phyloP scores from a whole-genome alignment of 2,888 invertebrate genomes.

The Sclerodermus sp. region DNA sequence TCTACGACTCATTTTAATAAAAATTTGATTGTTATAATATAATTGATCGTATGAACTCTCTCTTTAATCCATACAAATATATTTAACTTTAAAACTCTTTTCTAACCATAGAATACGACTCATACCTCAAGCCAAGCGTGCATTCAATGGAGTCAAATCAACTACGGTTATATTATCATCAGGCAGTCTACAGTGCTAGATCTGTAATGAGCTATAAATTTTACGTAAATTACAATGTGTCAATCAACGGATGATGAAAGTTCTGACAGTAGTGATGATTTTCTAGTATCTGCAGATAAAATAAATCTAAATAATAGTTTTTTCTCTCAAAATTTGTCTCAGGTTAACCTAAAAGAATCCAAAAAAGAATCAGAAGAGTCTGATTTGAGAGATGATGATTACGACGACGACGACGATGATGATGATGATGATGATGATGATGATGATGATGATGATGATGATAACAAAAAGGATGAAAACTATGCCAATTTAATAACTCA shows the following conservation, averaged over 20 bases:
- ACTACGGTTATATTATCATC: too few relatives aligned
- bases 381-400: conserved; percentile 34
- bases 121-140: too few relatives aligned
- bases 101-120: too few relatives aligned
- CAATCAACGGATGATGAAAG: conserved; percentile 37
- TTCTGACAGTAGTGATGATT: conserved; percentile 61
- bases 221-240: too few relatives aligned
- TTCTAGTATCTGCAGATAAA: conserved; percentile 61
- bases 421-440: conserved; percentile 68
- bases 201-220: too few relatives aligned
- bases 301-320: conserved; percentile 63
- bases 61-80: too few relatives aligned
- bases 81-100: too few relatives aligned
- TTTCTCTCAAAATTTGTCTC: neutral
- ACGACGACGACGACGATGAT: conserved; percentile 69
- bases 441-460: conserved; percentile 68
- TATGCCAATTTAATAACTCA: conserved; percentile 41
- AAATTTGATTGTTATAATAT: too few relatives aligned
- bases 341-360: too few relatives aligned
- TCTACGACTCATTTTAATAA: neutral
- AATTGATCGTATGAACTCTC: too few relatives aligned
- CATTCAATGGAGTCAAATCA: too few relatives aligned
- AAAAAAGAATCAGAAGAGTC: conserved; percentile 13
- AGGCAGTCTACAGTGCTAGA: too few relatives aligned
- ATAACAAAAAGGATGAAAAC: conserved; percentile 52